Evolutionary conservation across 2,113 vertebrate species (phyloP).

Genomic region (Clarias batrachus): DNA sequence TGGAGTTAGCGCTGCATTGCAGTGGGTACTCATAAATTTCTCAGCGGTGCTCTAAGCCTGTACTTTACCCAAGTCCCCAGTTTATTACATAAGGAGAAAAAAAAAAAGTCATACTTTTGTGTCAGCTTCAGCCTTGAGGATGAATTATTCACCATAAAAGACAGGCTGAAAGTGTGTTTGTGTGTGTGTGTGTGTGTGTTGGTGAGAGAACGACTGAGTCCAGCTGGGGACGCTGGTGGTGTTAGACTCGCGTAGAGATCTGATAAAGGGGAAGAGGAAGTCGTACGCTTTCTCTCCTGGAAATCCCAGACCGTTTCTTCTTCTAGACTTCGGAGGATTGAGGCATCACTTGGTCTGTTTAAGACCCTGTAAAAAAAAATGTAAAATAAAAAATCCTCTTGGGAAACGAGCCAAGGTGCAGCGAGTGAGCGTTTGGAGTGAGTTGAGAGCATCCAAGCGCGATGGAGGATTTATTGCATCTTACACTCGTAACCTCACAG

Average conservation of each 20-base stretch:
- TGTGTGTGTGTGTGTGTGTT: neutral
- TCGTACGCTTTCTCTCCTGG: neutral
- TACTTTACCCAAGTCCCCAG: slow-evolving; percentile 50
- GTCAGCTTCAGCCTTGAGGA: slow-evolving; percentile 47
- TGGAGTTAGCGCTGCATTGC: slow-evolving; percentile 69
- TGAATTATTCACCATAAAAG: slow-evolving; percentile 70
- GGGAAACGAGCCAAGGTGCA: slow-evolving; percentile 34
- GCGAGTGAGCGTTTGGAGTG: slow-evolving; percentile 23
- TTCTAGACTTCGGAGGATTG: slow-evolving; percentile 14
- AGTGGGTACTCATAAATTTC: slow-evolving; percentile 75
- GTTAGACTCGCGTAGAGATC: neutral
- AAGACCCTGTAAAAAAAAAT: slow-evolving; percentile 27
- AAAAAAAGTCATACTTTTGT: slow-evolving; percentile 64
- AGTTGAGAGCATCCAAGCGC: slow-evolving; percentile 5
- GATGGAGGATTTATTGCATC: slow-evolving; percentile 31
- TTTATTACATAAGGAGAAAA: slow-evolving; percentile 64
- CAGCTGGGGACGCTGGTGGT: neutral
- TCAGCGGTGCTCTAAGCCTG: slow-evolving; percentile 68
- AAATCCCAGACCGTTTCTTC: neutral
- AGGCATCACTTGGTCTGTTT: slow-evolving; percentile 18
- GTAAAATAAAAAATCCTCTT: slow-evolving; percentile 1
- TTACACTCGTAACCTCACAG: slow-evolving; percentile 42
- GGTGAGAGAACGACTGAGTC: neutral
- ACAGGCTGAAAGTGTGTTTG: slow-evolving; percentile 49
- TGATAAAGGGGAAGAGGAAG: neutral